A percentile compares a stretch with the other conserved stretches of the same genome.
These are phyloP conservation scores for Pollimyrus isidori DNA, from an alignment of 2,113 vertebrate species.

Conservation along the genomic window DNA sequence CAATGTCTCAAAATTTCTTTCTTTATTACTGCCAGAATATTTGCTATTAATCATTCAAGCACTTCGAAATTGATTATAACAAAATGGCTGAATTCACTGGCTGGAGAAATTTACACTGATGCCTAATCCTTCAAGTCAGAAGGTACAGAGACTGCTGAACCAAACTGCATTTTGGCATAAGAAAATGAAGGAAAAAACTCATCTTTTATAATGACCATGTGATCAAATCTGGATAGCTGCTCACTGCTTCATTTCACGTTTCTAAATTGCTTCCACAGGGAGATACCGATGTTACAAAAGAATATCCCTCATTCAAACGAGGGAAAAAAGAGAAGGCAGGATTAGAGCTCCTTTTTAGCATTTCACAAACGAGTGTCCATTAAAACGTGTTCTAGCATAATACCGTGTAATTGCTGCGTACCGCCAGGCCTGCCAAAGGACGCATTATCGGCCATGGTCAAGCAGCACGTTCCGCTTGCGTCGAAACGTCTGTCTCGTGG, in stretches of 20 bases:
- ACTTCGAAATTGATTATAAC: constrained; percentile 10
- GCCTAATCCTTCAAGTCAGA: not conserved
- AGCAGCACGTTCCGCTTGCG: not conserved
- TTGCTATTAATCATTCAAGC: constrained; percentile 11
- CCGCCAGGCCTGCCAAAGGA: not conserved
- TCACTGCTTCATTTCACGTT: not conserved
- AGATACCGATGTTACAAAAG: not conserved
- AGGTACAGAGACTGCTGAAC: not conserved
- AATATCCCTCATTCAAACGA: not conserved
- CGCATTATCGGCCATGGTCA: not conserved
- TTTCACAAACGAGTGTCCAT: not conserved
- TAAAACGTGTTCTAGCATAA: not conserved
- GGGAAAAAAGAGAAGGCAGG: not conserved
- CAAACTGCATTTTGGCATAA: not conserved
- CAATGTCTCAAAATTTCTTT: not conserved
- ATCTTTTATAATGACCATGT: constrained; percentile 13
- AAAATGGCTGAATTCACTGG: not conserved
- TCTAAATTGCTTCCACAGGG: constrained; percentile 5
- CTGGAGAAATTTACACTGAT: not conserved
- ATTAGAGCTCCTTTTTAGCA: not conserved
- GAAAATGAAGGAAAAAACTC: not conserved
- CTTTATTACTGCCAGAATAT: not conserved
- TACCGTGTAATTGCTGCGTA: not conserved
- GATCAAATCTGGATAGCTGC: not conserved
- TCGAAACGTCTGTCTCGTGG: not conserved